Percentiles rank a stretch among this genome's conserved stretches.
phyloP scores from a whole-genome alignment of 2,888 invertebrate species.

The Agrilus cyanescens region DNA sequence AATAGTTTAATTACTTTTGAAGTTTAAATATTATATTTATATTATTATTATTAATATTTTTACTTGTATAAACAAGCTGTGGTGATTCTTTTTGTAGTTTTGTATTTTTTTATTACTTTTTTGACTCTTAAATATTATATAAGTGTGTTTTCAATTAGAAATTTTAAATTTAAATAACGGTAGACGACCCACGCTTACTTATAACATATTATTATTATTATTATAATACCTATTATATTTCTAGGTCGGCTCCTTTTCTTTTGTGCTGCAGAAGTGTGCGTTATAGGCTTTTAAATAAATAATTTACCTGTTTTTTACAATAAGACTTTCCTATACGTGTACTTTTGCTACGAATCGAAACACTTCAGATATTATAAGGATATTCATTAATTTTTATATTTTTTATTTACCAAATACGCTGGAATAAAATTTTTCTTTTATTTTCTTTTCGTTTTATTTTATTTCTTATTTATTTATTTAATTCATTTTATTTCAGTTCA shows the following conservation, averaged over 20 bases:
- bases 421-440: constrained; percentile 4
- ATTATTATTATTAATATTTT: constrained; percentile 39
- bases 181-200: constrained; percentile 10
- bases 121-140: constrained; percentile 34
- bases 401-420: constrained; percentile 3
- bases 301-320: constrained; percentile 8
- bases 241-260: constrained; percentile 9
- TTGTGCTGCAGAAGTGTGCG: constrained; percentile 7
- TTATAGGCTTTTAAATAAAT: constrained; percentile 9
- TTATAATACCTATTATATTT: constrained; percentile 6
- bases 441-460: constrained; percentile 4
- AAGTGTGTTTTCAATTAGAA: constrained; percentile 38
- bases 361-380: constrained; percentile 29
- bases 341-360: constrained; percentile 22
- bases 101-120: constrained; percentile 33
- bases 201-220: neutral
- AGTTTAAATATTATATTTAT: constrained; percentile 27
- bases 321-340: constrained; percentile 29
- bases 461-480: neutral
- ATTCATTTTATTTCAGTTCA: too few relatives aligned
- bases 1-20: constrained; percentile 36
- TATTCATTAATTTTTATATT: constrained; percentile 5
- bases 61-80: constrained; percentile 30
- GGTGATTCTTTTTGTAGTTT: constrained; percentile 28
- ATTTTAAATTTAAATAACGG: constrained; percentile 31